A percentile compares a stretch with the other conserved stretches of the same genome.
These are phyloP conservation scores for Artibeus jamaicensis DNA, from an alignment of 2,797 vertebrate species.

Conservation along the genomic window DNA sequence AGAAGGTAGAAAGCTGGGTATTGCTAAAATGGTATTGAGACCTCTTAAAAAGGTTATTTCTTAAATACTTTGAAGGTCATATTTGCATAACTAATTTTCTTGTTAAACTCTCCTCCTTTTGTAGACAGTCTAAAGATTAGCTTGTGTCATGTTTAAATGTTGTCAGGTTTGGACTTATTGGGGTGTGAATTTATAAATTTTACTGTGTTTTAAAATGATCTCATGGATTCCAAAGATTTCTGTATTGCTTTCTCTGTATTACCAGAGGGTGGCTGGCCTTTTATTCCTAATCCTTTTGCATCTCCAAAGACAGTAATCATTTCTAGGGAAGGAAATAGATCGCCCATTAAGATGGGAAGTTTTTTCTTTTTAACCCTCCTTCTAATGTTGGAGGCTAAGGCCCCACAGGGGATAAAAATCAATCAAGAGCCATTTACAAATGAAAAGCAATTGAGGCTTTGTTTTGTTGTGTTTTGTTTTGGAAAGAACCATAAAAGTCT, in stretches of 20 bases:
- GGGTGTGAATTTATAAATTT: conserved; percentile 22
- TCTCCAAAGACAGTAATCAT: not conserved
- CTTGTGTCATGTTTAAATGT: not conserved
- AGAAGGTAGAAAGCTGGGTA: not conserved
- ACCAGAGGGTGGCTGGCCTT: not conserved
- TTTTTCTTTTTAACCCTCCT: not conserved
- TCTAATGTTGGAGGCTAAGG: not conserved
- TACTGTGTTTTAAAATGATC: not conserved
- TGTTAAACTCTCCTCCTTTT: not conserved
- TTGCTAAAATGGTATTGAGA: not conserved
- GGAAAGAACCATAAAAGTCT: conserved; percentile 41
- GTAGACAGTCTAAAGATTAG: not conserved
- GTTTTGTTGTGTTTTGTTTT: conserved; percentile 17
- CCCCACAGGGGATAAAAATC: conserved; percentile 34
- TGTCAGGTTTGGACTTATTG: not conserved
- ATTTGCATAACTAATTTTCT: not conserved
- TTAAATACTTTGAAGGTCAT: not conserved
- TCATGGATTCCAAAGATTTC: not conserved
- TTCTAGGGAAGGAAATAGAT: not conserved
- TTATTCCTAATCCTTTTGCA: not conserved
- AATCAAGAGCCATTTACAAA: conserved; percentile 55
- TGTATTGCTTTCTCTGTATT: not conserved
- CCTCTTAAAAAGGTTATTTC: not conserved
- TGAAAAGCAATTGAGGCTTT: conserved; percentile 43
- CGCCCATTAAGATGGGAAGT: not conserved